Evolutionary conservation across 2,797 vertebrate genomes (phyloP), one percentile per base, ranked within the genome.

Genomic region (Chiroxiphia lanceolata): DNA sequence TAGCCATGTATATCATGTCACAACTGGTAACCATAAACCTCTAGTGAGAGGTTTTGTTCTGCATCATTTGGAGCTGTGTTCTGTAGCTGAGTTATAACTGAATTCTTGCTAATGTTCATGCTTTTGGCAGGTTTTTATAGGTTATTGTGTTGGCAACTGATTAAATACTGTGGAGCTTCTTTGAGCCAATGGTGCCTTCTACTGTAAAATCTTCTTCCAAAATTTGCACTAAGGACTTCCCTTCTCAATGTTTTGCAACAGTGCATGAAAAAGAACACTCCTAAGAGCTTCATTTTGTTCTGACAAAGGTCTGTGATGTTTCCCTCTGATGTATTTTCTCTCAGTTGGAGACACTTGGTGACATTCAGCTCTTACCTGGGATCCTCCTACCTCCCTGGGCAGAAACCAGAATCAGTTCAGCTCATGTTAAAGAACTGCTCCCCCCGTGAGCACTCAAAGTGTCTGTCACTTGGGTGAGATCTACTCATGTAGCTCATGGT

Each of bases 311-410:
- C 59, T 51, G 64, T 33, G 40, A 40, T 56, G 34, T 71, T 97
- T 96, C 64, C 84, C 63, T 94, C 79, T 72, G 78, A 53, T 70
- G 25, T 64, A 76, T 94, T 96, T 92, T 87, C 71, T 85, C 91
- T 71, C 80, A 86, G 64, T 38, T 96, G 68, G 60, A 92, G 92
- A 38, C 63, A 79, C 31, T 83, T 67, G 78, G 27, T 26, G 50
- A 50, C 79, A 56, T 38, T 60, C 18, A 53, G 1, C 42, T 48
- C 82, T 93, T 92, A 74, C 42, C 68, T 86, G 82, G 59, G 13
- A 6, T 38, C 47, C 48, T 61, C 82, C 53, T 87, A 48, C 48
- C 60, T 80, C n/a, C 42, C 48, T 27, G 10, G 25, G 38, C 65
- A 59, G 71, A 60, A 91, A 70, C 42, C 2, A 57, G 71, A 57